A percentile compares a stretch with the other conserved stretches of the same genome.
Evolutionary conservation across 2,888 invertebrate species (phyloP).

Genomic region (Pristionchus arcanus): DNA sequence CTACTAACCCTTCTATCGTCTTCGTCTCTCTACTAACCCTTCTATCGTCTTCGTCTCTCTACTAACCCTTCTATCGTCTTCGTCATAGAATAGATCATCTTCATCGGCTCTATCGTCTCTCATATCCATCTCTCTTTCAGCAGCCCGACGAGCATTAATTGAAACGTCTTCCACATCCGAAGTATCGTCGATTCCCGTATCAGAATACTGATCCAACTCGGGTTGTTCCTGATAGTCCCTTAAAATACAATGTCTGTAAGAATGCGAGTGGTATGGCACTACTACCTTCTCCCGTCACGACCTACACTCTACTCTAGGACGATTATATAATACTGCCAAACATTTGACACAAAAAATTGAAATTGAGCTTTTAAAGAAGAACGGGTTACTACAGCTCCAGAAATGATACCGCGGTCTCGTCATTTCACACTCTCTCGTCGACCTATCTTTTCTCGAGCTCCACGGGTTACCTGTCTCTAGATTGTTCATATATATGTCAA

Average conservation of each 20-base stretch:
- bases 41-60: background rate
- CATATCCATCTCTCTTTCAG: constrained; percentile 91
- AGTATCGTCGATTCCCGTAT: constrained; percentile 88
- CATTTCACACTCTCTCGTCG: no score
- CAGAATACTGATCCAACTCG: constrained; percentile 93
- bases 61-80: constrained; percentile 67
- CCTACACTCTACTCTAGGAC: no score
- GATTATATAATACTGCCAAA: background rate
- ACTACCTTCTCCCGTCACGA: no score
- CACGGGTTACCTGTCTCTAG: no score
- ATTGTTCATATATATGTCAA: no score
- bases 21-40: background rate
- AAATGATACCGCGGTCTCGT: no score
- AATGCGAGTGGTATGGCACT: no score
- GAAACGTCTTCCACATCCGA: constrained; percentile 90
- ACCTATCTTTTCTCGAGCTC: no score
- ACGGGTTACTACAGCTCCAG: no score
- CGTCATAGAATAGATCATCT: constrained; percentile 75
- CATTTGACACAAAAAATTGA: background rate
- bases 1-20: no score
- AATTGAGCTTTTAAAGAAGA: no score
- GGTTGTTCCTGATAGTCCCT: constrained; percentile 98
- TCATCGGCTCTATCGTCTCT: constrained; percentile 86
- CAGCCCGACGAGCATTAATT: constrained; percentile 89
- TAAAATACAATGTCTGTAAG: constrained; percentile 58